Percentiles rank a stretch among this genome's conserved stretches.
Conservation (phyloP, 1,140 invertebrate species). For the Drosophila trapezifrons region DNA sequence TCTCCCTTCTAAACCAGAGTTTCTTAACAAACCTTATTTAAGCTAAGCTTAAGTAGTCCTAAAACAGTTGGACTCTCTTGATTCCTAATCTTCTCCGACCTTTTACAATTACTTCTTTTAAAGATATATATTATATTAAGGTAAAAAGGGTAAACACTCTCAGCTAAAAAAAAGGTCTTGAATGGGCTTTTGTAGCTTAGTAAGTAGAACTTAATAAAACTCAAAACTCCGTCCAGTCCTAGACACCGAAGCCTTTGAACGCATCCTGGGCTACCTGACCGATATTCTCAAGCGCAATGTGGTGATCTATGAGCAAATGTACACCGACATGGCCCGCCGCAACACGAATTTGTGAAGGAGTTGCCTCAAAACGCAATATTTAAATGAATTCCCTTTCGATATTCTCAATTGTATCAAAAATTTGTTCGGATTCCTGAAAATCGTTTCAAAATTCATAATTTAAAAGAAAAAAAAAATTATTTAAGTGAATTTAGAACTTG, state of each 20-base stretch:
- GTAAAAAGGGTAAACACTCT: not conserved
- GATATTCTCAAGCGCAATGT: constrained; percentile 81
- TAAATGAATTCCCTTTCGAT: not conserved
- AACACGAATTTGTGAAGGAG: constrained; percentile 60
- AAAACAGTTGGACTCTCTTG: too few species aligned
- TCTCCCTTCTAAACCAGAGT: too few species aligned
- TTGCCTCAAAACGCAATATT: not conserved
- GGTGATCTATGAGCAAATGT: constrained; percentile 78
- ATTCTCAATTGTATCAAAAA: constrained; percentile 5
- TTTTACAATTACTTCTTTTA: not conserved
- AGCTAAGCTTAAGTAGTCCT: too few species aligned
- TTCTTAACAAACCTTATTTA: too few species aligned
- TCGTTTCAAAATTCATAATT: constrained; percentile 46
- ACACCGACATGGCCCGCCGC: constrained; percentile 70
- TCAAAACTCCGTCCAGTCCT: constrained; percentile 69
- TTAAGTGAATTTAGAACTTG: not conserved
- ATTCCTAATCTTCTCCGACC: too few species aligned
- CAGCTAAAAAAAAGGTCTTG: not conserved
- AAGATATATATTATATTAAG: too few species aligned
- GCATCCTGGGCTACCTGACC: constrained; percentile 79
- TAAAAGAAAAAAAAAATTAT: constrained; percentile 31
- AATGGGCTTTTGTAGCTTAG: not conserved
- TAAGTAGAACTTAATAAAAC: constrained; percentile 7
- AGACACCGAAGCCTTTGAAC: constrained; percentile 77
- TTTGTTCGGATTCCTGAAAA: not conserved